Percentiles rank a stretch among this genome's conserved stretches.
Evolutionary conservation across 2,113 vertebrate genomes (phyloP).

Genomic region (Struthidea cinerea): DNA sequence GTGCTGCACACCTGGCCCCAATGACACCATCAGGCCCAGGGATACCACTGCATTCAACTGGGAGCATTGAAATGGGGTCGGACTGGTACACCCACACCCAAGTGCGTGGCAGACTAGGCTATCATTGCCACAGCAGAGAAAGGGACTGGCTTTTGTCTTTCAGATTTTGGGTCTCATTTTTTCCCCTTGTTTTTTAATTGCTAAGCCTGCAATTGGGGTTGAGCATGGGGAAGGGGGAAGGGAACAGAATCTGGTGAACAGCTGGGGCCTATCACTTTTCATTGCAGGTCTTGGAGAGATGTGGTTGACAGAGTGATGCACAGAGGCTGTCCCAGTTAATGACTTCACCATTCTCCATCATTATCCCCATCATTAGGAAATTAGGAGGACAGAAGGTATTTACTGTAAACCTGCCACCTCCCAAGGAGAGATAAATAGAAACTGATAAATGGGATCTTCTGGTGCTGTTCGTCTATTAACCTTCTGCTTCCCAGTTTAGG

Average conservation of each 20-base stretch:
- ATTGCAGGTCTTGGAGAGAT: constrained; percentile 89
- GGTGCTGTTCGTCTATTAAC: constrained; percentile 95
- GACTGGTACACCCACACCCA: not conserved
- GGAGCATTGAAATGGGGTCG: not conserved
- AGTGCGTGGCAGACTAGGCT: not conserved
- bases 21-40: not conserved
- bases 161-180: not conserved
- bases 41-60: not conserved
- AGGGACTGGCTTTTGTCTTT: not conserved
- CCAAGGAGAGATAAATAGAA: constrained; percentile 99
- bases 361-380: constrained; percentile 99
- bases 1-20: not conserved
- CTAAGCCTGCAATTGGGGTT: constrained; percentile 49
- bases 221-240: constrained; percentile 52
- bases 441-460: constrained; percentile 98
- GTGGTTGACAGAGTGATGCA: constrained; percentile 97
- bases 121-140: not conserved
- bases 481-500: constrained; percentile 92
- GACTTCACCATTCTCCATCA: constrained; percentile 99
- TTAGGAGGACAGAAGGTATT: constrained; percentile 99
- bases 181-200: not conserved
- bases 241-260: constrained; percentile 76
- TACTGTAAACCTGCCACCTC: constrained; percentile 99
- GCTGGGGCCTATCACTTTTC: constrained; percentile 97
- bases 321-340: constrained; percentile 97